Evolutionary conservation across 1,140 invertebrate species (phyloP), one percentile per base, ranked within the genome.

Genomic region (Acromyrmex heyeri): DNA sequence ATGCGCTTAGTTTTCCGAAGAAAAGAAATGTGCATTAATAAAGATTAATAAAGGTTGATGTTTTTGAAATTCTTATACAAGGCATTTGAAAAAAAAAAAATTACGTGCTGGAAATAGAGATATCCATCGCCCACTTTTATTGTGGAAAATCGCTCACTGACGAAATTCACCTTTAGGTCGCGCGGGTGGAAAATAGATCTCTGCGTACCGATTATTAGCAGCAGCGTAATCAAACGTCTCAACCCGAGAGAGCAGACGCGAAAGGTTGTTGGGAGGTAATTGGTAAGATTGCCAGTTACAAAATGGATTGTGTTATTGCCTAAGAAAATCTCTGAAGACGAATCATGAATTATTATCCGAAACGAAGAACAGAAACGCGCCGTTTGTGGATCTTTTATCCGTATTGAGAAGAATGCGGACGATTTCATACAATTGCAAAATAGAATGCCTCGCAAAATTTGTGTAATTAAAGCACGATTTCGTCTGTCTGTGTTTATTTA

Each of bases 201-300:
- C 24, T 24, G 64, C 64, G 48, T 34, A 64, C 30, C 77, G 44
- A 30, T 81, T 81, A 81, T 81, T 81, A 81, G 65, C 30, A 50
- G 64, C 30, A 50, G 77, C 48, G 77, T 70, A 81, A 81, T 81
- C 77, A 81, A 69, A 69, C 77, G 64, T 70, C 64, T 69, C 64
- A 38, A 18, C 61, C 44, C n/a, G 21, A 55, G 48, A 69, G 62
- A 79, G n/a, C 62, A 21, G 10, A 79, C 62, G 48, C 62, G 48
- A 79, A 79, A 79, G 77, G 77, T 79, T 79, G 77, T 69, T 55
- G 77, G 30, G n/a, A 34, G 48, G 30, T 81, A 81, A 70, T 81
- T 69, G 77, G 77, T 65, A 44, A 78, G 76, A 78, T 81, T 81
- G 48, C 64, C 44, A 69, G n/a, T 81, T 81, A 30, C 77, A 70